These are phyloP conservation scores for Ptilonorhynchus violaceus DNA, from an alignment of 2,113 vertebrate species.

Conservation along the genomic window DNA sequence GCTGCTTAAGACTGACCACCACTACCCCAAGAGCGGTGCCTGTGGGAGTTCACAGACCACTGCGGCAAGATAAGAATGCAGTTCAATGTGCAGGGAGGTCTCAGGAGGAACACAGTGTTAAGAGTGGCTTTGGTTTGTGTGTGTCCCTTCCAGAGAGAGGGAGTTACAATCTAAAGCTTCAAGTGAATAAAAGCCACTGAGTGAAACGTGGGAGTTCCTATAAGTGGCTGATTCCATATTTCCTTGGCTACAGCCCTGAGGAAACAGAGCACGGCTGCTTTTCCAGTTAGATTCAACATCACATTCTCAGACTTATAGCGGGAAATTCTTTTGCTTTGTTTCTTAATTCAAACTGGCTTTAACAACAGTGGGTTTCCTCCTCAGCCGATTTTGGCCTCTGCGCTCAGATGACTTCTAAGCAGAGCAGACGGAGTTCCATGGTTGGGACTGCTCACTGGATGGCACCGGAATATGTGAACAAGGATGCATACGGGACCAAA, in stretches of 20 bases:
- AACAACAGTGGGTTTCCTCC: not conserved
- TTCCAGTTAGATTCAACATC: not conserved
- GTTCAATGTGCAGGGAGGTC: not conserved
- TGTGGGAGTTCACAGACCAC: not conserved
- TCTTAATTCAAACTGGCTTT: not conserved
- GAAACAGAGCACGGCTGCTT: fast-evolving
- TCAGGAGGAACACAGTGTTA: not conserved
- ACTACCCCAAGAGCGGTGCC: not conserved
- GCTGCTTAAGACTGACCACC: not conserved
- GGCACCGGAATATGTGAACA: slow-evolving; percentile 93
- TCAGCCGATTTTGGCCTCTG: slow-evolving; percentile 97
- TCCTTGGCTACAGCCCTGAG: not conserved
- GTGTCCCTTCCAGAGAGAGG: not conserved
- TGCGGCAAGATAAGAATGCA: not conserved
- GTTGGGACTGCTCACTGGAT: slow-evolving; percentile 96
- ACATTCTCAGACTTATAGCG: not conserved
- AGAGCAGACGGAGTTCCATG: slow-evolving; percentile 92
- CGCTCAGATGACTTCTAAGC: slow-evolving; percentile 92
- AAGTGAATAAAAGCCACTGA: not conserved
- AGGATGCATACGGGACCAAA: slow-evolving; percentile 93
- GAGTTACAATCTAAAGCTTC: not conserved
- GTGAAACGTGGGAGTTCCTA: not conserved
- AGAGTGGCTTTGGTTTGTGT: not conserved
- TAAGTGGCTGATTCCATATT: not conserved
- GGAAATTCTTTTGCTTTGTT: not conserved